Evolutionary conservation across 2,888 invertebrate genomes (phyloP).

Genomic region (Monoplex corrugatus): DNA sequence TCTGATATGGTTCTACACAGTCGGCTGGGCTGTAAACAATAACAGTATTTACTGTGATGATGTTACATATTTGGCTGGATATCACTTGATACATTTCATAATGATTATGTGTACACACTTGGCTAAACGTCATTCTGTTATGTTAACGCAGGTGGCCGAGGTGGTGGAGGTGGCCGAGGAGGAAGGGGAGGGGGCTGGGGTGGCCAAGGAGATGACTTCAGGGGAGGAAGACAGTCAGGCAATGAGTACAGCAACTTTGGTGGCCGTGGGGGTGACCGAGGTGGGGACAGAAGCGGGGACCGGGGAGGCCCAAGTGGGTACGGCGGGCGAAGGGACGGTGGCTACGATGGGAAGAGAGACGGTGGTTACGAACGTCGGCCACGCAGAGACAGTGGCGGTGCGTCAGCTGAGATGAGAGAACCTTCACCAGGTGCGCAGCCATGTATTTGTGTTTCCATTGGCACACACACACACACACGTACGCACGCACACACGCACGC

Average conservation of each 20-base stretch:
- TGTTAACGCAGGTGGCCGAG: constrained; percentile 50
- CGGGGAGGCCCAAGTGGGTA: constrained; percentile 35
- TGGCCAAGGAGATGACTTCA: constrained; percentile 31
- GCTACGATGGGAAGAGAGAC: constrained; percentile 28
- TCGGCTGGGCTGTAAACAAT: no score
- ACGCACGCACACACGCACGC: no score
- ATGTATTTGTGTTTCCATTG: background rate
- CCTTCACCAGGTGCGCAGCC: constrained; percentile 76
- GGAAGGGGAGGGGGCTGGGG: constrained; percentile 35
- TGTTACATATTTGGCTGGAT: no score
- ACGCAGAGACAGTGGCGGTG: constrained; percentile 71
- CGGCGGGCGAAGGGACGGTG: constrained; percentile 46
- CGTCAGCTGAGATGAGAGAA: constrained; percentile 72
- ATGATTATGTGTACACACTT: background rate
- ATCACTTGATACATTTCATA: no score
- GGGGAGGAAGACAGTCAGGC: constrained; percentile 22
- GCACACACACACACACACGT: no score
- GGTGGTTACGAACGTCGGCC: constrained; percentile 60
- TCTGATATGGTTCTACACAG: no score
- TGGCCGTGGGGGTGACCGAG: constrained; percentile 7
- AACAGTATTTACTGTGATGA: no score
- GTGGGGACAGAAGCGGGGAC: constrained; percentile 47
- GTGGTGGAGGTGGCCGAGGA: constrained; percentile 53
- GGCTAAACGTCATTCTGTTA: background rate
- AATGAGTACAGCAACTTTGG: constrained; percentile 45